Percentiles rank a stretch among this genome's conserved stretches.
Evolutionary conservation across 1,140 invertebrate genomes (phyloP).

Genomic region (Microplitis mediator): DNA sequence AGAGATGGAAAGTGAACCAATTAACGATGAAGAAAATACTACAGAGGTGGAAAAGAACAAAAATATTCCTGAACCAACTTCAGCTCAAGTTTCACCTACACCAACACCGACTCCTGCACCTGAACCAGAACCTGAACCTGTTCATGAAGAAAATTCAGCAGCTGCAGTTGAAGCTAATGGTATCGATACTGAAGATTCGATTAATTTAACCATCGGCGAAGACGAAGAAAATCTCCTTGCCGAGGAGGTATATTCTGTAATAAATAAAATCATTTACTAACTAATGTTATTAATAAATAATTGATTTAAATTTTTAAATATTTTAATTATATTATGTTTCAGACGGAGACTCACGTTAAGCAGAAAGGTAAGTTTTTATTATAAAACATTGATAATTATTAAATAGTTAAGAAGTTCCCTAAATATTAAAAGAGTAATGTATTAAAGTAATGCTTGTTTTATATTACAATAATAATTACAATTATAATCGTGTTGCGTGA

Average conservation of each 20-base stretch:
- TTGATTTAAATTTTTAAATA: slow-evolving; percentile 4
- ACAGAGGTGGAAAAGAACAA: slow-evolving; percentile 36
- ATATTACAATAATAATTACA: background rate
- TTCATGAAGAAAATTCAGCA: slow-evolving; percentile 16
- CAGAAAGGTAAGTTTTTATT: slow-evolving; percentile 55
- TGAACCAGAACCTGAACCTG: slow-evolving; percentile 18
- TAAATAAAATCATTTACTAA: background rate
- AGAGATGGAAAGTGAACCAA: slow-evolving; percentile 14
- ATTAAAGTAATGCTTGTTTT: background rate
- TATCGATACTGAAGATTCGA: slow-evolving; percentile 77
- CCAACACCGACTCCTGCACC: slow-evolving; percentile 25
- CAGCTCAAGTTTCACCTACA: slow-evolving; percentile 7
- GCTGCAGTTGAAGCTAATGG: slow-evolving; percentile 56
- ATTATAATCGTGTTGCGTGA: slow-evolving; percentile 15
- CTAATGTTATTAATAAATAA: background rate
- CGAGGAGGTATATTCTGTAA: slow-evolving; percentile 67
- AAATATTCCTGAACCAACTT: slow-evolving; percentile 40
- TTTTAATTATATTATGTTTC: slow-evolving; percentile 33
- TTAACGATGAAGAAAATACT: background rate
- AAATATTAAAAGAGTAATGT: background rate
- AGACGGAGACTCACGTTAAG: slow-evolving; percentile 53
- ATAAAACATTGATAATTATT: background rate
- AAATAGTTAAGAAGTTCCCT: slow-evolving; percentile 1
- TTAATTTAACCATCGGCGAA: slow-evolving; percentile 80
- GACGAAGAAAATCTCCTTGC: slow-evolving; percentile 78